These are phyloP conservation scores for Leucozona laternaria DNA, from an alignment of 2,888 invertebrate genomes.

Conservation along the genomic window DNA sequence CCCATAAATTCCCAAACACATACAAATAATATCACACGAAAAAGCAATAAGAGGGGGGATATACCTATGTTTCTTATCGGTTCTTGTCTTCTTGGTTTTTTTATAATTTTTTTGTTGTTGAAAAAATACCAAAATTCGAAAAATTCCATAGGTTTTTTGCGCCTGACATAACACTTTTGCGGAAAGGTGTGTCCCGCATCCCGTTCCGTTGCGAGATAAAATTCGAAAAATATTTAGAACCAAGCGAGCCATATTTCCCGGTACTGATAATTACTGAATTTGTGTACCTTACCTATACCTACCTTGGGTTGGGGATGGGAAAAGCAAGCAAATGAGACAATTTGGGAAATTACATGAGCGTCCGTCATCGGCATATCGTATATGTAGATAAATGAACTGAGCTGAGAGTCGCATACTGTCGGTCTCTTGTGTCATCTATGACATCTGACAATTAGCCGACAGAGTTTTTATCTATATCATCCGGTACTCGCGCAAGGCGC, in stretches of 20 bases:
- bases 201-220: slow-evolving; percentile 32
- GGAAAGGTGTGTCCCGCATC: slow-evolving; percentile 69
- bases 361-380: not conserved
- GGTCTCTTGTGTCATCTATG: slow-evolving; percentile 65
- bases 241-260: slow-evolving; percentile 50
- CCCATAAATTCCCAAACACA: slow-evolving; percentile 65
- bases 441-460: slow-evolving; percentile 74
- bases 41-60: slow-evolving; percentile 26
- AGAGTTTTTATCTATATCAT: slow-evolving; percentile 64
- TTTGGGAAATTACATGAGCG: slow-evolving; percentile 62
- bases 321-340: slow-evolving; percentile 75
- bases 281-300: slow-evolving; percentile 1
- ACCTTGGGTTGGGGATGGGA: slow-evolving; percentile 53
- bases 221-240: slow-evolving; percentile 42
- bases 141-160: slow-evolving; percentile 54
- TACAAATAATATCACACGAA: slow-evolving; percentile 20
- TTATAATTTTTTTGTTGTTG: slow-evolving; percentile 17
- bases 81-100: slow-evolving; percentile 2
- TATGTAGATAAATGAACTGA: no score
- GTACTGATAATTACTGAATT: slow-evolving; percentile 47
- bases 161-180: slow-evolving; percentile 59
- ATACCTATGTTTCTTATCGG: slow-evolving; percentile 69
- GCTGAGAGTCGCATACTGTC: slow-evolving; percentile 34
- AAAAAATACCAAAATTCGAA: slow-evolving; percentile 38
- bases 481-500: slow-evolving; percentile 60